Conservation (phyloP, 1,140 invertebrate species). For the Marisa cornuarietis region DNA sequence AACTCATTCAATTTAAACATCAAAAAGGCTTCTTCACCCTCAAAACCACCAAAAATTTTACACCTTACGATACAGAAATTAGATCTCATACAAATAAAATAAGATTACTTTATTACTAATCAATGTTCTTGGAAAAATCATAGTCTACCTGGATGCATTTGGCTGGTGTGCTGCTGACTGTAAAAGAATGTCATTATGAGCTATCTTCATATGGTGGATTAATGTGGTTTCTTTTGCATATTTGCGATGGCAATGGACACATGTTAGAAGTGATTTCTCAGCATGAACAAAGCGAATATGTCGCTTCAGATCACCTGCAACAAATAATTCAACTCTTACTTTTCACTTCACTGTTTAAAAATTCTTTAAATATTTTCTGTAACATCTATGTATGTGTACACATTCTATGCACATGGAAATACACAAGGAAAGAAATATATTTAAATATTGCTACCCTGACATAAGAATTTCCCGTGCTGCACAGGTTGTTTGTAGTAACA, state of each 20-base stretch:
- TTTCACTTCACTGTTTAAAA: neutral
- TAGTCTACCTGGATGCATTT: too few species aligned
- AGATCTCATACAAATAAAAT: too few species aligned
- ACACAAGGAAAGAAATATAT: neutral
- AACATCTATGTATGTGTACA: neutral
- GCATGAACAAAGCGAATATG: conserved; percentile 56
- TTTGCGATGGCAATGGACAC: conserved; percentile 55
- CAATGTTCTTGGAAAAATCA: too few species aligned
- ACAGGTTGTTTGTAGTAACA: neutral
- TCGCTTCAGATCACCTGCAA: conserved; percentile 59
- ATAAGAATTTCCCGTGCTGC: too few species aligned
- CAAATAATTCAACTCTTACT: neutral
- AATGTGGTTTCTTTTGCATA: conserved; percentile 58
- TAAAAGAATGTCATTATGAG: conserved; percentile 48
- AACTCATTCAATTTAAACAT: too few species aligned
- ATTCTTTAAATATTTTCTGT: neutral
- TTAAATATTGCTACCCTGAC: neutral
- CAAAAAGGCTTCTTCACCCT: too few species aligned
- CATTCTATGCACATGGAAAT: neutral
- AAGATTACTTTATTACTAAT: too few species aligned
- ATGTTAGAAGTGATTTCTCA: conserved; percentile 48
- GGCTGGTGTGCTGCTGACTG: conserved; percentile 6
- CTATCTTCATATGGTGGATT: conserved; percentile 56
- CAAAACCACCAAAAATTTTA: too few species aligned
- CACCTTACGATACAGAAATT: too few species aligned